Base-by-base conservation (phyloP, 2,113 vertebrate genomes). In the Crotophaga sulcirostris region DNA sequence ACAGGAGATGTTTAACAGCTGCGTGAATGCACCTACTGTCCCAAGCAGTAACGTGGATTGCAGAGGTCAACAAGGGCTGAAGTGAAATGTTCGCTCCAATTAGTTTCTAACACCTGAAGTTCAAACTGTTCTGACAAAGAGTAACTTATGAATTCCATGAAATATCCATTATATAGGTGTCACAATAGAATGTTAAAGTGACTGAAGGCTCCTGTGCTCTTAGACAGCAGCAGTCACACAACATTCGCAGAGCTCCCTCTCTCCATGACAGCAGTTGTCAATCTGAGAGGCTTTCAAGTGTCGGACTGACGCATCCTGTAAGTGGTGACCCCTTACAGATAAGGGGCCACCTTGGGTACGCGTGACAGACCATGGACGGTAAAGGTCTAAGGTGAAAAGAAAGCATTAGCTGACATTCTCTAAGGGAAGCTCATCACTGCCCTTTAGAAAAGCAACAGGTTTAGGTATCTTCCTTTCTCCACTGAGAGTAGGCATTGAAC, bases 91-190 rank as follows among this genome's bases (percentile, higher is more conserved):
- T 87, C 56, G n/a, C 51, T 89, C 89, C 66, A 82, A 87, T 93
- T 94, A 87, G 54, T 58, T 82, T 87, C 36, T 62, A 69, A 75
- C 34, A 92, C 54, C 84, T 83, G 47, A 87, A 76, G 87, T 85
- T 92, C 77, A 94, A 52, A 89, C 87, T 26, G 52, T 64, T 94
- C 88, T 86, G 81, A 90, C 77, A 87, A 59, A 60, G 69, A 94
- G 9, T 38, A 51, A 92, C 59, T 74, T 87, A 62, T 0, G 10
- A 89, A 82, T 84, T 82, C 81, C 44, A 68, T 54, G 23, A 67
- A 84, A 93, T 85, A 92, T 64, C 84, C 56, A 64, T 87, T 87
- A 84, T 67, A 42, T 16, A 60, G 6, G 15, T 26, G 36, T 58
- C 76, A 86, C 83, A 77, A 84, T 16, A 86, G 67, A 79, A 87